A percentile compares a stretch with the other conserved stretches of the same genome.
Evolutionary conservation across 2,113 vertebrate genomes (phyloP).

Genomic region (Nothoprocta perdicaria): DNA sequence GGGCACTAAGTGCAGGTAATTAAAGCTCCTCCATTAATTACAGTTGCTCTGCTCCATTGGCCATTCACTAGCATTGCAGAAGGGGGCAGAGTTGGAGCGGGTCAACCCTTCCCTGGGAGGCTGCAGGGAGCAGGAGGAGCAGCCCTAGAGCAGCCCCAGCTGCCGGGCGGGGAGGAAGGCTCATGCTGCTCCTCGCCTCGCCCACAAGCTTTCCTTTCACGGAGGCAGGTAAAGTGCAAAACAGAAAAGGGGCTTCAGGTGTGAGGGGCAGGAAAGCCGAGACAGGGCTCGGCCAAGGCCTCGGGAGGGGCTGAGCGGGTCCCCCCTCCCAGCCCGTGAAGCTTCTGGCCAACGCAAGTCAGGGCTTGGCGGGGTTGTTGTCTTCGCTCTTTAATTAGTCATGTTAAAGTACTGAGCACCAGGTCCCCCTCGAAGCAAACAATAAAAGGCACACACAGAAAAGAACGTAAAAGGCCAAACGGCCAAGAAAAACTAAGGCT

Average conservation of each 20-base stretch:
- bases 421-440: background rate
- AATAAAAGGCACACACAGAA: background rate
- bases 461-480: background rate
- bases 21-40: background rate
- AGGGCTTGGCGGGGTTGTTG: fast-evolving
- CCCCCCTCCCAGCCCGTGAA: too few relatives aligned
- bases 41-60: conserved; percentile 26
- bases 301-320: background rate
- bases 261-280: background rate
- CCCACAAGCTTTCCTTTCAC: too few relatives aligned
- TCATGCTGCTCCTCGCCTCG: too few relatives aligned
- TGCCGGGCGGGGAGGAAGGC: too few relatives aligned
- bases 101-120: background rate
- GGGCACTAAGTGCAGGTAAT: conserved; percentile 14
- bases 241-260: too few relatives aligned
- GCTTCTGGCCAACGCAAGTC: background rate
- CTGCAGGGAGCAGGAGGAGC: background rate
- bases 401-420: background rate
- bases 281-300: background rate
- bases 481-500: conserved; percentile 54
- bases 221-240: too few relatives aligned
- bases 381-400: background rate
- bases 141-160: too few relatives aligned
- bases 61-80: conserved; percentile 12
- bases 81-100: background rate